These are phyloP conservation scores for Nyctereutes procyonoides DNA, from an alignment of 2,113 vertebrate genomes.

Conservation along the genomic window DNA sequence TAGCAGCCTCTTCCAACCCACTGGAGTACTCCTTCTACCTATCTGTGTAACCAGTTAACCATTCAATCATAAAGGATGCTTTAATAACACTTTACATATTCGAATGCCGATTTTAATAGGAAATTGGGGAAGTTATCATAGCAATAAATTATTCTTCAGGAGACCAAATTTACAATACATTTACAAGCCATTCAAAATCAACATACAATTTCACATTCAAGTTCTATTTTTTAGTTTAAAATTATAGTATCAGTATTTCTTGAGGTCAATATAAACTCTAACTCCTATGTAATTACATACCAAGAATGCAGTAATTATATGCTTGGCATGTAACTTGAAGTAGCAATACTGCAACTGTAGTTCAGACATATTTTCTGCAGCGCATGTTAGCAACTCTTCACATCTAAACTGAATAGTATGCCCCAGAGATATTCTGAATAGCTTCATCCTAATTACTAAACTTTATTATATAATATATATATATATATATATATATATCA, in stretches of 20 bases:
- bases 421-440: not conserved
- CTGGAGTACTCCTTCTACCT: slow-evolving; percentile 63
- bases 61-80: slow-evolving; percentile 78
- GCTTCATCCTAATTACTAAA: not conserved
- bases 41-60: slow-evolving; percentile 77
- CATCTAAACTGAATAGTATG: not conserved
- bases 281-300: slow-evolving; percentile 42
- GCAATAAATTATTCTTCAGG: slow-evolving; percentile 52
- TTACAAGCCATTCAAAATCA: slow-evolving; percentile 48
- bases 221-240: slow-evolving; percentile 64
- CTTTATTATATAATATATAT: not conserved
- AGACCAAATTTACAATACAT: not conserved
- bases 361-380: slow-evolving; percentile 9
- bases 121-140: slow-evolving; percentile 75
- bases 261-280: slow-evolving; percentile 36
- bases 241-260: slow-evolving; percentile 67
- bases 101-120: slow-evolving; percentile 77
- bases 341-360: slow-evolving; percentile 42
- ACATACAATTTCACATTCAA: slow-evolving; percentile 55
- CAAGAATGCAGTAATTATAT: slow-evolving; percentile 63
- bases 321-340: slow-evolving; percentile 56
- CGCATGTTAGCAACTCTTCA: not conserved
- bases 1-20: slow-evolving; percentile 54
- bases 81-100: slow-evolving; percentile 84
- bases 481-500: not conserved